phyloP scores from a whole-genome alignment of 1,140 invertebrate species.

The Episyrphus balteatus region DNA sequence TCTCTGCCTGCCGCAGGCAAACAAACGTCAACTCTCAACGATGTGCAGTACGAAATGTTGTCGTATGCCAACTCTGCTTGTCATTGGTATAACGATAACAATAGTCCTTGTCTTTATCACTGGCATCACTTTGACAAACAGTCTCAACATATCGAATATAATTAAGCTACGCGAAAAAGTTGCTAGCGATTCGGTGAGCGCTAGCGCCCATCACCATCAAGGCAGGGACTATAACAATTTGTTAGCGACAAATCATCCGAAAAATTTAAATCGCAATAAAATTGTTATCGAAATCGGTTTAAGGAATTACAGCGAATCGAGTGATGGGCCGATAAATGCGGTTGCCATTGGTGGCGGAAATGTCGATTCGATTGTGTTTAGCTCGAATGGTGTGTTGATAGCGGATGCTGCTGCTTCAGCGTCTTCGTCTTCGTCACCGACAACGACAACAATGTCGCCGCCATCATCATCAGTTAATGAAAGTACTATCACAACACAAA shows the following conservation, averaged over 20 bases:
- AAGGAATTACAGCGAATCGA: conserved; percentile 8
- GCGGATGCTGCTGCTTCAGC: neutral
- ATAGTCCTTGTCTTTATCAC: conserved; percentile 35
- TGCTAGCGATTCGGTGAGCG: conserved; percentile 31
- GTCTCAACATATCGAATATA: conserved; percentile 34
- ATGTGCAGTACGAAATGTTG: conserved; percentile 35
- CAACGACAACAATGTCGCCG: neutral
- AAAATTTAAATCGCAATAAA: conserved; percentile 30
- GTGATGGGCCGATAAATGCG: conserved; percentile 7
- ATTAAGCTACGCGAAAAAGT: conserved; percentile 32
- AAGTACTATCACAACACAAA: neutral
- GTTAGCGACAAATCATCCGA: conserved; percentile 28
- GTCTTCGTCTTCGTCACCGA: neutral
- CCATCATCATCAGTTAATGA: neutral
- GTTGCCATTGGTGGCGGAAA: conserved; percentile 17
- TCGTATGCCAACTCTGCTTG: conserved; percentile 33
- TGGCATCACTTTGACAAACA: conserved; percentile 34
- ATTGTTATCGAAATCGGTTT: conserved; percentile 31
- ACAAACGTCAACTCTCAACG: conserved; percentile 7
- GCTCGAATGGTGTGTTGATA: neutral
- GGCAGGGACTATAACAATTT: conserved; percentile 33
- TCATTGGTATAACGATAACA: conserved; percentile 32
- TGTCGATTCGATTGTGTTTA: conserved; percentile 31
- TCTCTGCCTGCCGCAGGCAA: too few species aligned
- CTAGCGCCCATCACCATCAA: conserved; percentile 30